phyloP scores from a whole-genome alignment of 2,888 invertebrate genomes.

The Bombylius major region DNA sequence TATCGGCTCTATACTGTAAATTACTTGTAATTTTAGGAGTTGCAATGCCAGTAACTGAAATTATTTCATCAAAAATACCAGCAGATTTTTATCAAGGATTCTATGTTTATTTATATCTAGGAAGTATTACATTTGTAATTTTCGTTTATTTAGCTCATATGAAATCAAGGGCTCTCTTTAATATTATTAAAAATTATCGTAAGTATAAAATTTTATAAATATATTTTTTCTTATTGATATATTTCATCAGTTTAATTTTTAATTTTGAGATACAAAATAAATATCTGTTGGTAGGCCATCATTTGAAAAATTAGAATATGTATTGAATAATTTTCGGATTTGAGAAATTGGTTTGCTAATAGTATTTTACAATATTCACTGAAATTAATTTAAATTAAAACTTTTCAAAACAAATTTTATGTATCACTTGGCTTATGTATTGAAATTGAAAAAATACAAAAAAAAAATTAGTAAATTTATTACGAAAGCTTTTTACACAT shows the following conservation, averaged over 20 bases:
- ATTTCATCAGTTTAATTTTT: not conserved
- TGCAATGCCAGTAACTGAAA: slow-evolving; percentile 78
- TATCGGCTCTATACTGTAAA: slow-evolving; percentile 76
- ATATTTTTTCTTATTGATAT: not conserved
- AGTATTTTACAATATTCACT: too few relatives aligned
- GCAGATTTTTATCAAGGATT: slow-evolving; percentile 70
- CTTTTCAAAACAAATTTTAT: too few relatives aligned
- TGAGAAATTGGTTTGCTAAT: too few relatives aligned
- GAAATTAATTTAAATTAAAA: too few relatives aligned
- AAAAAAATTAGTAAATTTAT: too few relatives aligned
- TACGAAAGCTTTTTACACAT: too few relatives aligned
- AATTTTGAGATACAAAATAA: too few relatives aligned
- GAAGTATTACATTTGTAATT: slow-evolving; percentile 62
- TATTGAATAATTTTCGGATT: too few relatives aligned
- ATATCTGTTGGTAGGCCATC: not conserved
- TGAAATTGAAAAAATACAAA: too few relatives aligned
- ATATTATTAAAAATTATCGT: slow-evolving; percentile 43
- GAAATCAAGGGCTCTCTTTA: slow-evolving; percentile 49
- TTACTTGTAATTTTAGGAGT: slow-evolving; percentile 71
- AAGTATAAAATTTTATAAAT: slow-evolving; percentile 18
- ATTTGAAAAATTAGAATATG: not conserved
- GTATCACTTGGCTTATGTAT: too few relatives aligned
- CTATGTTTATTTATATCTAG: slow-evolving; percentile 67
- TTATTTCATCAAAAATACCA: slow-evolving; percentile 64
- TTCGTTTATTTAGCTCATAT: slow-evolving; percentile 56